Base-by-base conservation (phyloP, 1,140 invertebrate genomes). In the Neotoxoptera formosana region DNA sequence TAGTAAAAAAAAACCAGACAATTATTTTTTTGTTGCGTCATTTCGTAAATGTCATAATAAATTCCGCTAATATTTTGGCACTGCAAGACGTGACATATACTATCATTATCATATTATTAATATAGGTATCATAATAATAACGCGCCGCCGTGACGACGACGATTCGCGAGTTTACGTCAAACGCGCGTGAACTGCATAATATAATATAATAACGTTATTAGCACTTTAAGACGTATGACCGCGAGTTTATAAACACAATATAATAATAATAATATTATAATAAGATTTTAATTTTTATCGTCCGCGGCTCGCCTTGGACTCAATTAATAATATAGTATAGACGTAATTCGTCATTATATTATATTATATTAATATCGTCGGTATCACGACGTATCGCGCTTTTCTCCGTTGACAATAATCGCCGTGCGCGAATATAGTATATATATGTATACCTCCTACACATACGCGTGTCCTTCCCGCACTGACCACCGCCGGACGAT, bases 221-320 rank as follows among this genome's bases (percentile, higher is more conserved):
- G 6, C 60, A 76, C n/a, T 14, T 2, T 21, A 23, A 6, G 14
- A 76, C 17, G n/a, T 41, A 76, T 76, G 60, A 76, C 14, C 14
- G 14, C 60, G 60, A 76, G 4, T 76, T 76, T 34, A n/a, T 76
- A 76, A n/a, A 76, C n/a, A 41, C 41, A 41, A 76, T n/a, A n/a
- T n/a, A n/a, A n/a, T n/a, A n/a, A n/a, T n/a, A n/a, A n/a, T n/a
- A 51, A 20, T 53, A 76, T n/a, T n/a, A 76, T 76, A 76, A 76
- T n/a, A n/a, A 67, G 60, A 76, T 34, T 7, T n/a, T 76, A 76
- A n/a, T n/a, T 76, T 53, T 76, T n/a, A 88, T 88, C 53, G 34
- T n/a, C n/a, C 47, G 48, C 17, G 3, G 17, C 60, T 88, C 34
- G n/a, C 87, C 87, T 88, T 88, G 87, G 41, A 88, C 87, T 88